Conservation (phyloP, 92 coral and sea anemone genomes). For the Blastomussa wellsi region DNA sequence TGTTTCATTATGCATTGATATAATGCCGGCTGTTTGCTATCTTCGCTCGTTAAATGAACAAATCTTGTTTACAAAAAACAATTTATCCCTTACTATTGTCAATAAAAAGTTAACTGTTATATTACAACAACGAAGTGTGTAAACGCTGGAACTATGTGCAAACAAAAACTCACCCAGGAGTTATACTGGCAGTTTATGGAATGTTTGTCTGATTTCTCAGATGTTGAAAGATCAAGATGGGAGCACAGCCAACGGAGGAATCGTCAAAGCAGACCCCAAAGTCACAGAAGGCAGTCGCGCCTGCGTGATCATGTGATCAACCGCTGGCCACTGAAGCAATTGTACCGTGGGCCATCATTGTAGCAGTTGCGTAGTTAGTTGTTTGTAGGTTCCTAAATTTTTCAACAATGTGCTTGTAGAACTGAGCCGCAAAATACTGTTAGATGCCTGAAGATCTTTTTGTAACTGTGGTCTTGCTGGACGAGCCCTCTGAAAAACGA, state of each 20-base stretch:
- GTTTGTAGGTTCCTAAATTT: neutral
- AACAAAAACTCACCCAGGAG: neutral
- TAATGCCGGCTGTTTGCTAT: too few relatives aligned
- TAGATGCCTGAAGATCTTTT: constrained; percentile 3
- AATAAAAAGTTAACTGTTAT: too few relatives aligned
- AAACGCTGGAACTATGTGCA: too few relatives aligned
- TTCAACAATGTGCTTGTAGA: neutral
- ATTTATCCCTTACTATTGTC: too few relatives aligned
- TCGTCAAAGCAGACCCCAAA: constrained; percentile 79
- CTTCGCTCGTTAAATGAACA: too few relatives aligned
- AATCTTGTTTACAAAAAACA: too few relatives aligned
- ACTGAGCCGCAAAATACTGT: constrained; percentile 2
- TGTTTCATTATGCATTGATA: too few relatives aligned
- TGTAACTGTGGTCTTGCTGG: constrained; percentile 21
- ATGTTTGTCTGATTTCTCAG: constrained; percentile 47
- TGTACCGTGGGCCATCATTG: neutral
- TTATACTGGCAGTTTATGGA: neutral
- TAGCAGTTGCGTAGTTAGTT: neutral
- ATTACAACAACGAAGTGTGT: too few relatives aligned
- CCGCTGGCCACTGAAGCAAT: neutral
- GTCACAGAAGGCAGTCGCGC: constrained; percentile 93
- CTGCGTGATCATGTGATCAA: constrained; percentile 83
- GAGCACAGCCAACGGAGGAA: constrained; percentile 84
- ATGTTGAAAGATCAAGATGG: constrained; percentile 86
- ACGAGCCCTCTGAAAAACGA: constrained; percentile 14